Evolutionary conservation across 2,113 vertebrate species (phyloP), one percentile per base, ranked within the genome.

Genomic region (Sturnus vulgaris): DNA sequence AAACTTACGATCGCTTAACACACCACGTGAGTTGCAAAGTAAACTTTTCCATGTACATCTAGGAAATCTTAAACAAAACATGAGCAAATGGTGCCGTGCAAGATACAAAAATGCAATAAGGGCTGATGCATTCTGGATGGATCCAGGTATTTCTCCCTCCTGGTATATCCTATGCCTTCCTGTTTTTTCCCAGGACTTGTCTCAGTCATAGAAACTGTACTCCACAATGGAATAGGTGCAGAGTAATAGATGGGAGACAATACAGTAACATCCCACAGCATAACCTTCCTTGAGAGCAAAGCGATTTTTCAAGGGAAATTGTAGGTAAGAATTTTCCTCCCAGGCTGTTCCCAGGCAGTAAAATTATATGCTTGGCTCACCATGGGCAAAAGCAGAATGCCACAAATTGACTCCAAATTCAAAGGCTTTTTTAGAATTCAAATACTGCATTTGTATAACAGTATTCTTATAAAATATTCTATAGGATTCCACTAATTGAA

Each of bases 381-480:
- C 10, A 57, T 52, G 22, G 59, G 15, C 63, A 90, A 59, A 82
- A 87, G 33, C 5, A 86, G 79, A 82, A 83, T 73, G 22, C 13
- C 44, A 46, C 30, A 88, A 76, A 65, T 27, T 85, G 55, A 78
- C 23, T 33, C 27, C 4, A 35, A 52, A 81, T 92, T 94, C 76
- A 90, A 95, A 91, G 44, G 4, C 0, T 20, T 66, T 61, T 76
- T 83, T 49, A 55, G 19, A 88, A 80, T 69, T 90, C 15, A 52
- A 59, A 94, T 66, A 63, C 27, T 73, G 9, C 28, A 80, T 82
- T 88, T 59, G 47, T 91, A 5, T 56, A 86, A 44, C 33, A 82
- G 19, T 47, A 46, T 80, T 63, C 77, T 53, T 89, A 79, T 63
- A 80, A 91, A 94, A 81, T 77, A 60, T 75, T 94, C 81, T 63